phyloP scores from a whole-genome alignment of 2,113 vertebrate genomes.

The Heliornis fulica region DNA sequence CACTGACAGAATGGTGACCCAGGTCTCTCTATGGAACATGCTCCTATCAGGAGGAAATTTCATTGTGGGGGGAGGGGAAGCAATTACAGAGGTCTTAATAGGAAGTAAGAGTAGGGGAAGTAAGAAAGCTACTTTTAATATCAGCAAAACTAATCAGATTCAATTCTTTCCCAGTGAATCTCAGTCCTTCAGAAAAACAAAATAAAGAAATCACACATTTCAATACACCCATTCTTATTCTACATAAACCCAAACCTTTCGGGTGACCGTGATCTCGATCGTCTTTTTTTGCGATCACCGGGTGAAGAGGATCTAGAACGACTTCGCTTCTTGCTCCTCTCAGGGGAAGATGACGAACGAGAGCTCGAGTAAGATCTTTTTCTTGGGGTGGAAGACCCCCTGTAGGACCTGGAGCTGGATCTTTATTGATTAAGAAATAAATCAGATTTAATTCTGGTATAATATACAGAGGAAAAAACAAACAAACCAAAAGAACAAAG shows the following conservation, averaged over 20 bases:
- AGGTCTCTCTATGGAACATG: not conserved
- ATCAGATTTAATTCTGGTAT: conserved; percentile 80
- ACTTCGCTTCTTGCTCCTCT: conserved; percentile 92
- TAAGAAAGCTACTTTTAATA: not conserved
- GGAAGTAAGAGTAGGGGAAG: not conserved
- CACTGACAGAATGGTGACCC: not conserved
- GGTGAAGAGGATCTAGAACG: conserved; percentile 94
- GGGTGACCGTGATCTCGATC: conserved; percentile 97
- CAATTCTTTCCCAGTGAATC: conserved; percentile 12
- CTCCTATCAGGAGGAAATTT: not conserved
- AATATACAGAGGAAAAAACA: not conserved
- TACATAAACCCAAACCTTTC: conserved; percentile 99
- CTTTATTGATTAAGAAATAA: conserved; percentile 92
- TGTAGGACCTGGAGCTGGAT: conserved; percentile 99
- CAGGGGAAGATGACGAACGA: conserved; percentile 88
- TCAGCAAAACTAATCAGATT: not conserved
- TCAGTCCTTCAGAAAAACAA: not conserved
- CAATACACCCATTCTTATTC: conserved; percentile 90
- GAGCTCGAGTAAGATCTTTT: conserved; percentile 92
- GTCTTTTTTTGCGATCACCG: conserved; percentile 96
- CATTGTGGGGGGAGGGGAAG: not conserved
- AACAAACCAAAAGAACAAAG: conserved; percentile 62
- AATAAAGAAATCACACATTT: conserved; percentile 33
- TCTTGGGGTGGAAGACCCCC: conserved; percentile 91
- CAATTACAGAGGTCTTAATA: not conserved